Evolutionary conservation across 2,113 vertebrate genomes (phyloP).

Genomic region (Petromus typicus): DNA sequence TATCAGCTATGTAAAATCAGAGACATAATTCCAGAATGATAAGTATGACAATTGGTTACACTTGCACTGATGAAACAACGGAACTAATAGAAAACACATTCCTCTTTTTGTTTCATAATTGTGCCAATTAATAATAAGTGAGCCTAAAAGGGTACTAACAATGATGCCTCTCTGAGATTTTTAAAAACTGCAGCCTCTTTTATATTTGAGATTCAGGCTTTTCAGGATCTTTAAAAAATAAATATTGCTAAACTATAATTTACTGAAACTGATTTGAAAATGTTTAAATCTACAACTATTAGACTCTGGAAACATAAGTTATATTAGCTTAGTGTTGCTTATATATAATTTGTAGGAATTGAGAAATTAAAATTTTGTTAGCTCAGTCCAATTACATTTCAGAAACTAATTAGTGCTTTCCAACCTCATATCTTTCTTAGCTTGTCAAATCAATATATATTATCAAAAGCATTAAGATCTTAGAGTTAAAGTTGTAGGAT

Average conservation of each 20-base stretch:
- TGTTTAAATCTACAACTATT: background rate
- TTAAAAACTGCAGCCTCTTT: background rate
- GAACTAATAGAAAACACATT: constrained; percentile 55
- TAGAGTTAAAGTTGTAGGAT: constrained; percentile 22
- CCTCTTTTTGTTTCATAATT: constrained; percentile 60
- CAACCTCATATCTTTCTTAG: constrained; percentile 29
- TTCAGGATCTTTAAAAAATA: background rate
- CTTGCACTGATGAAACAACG: constrained; percentile 62
- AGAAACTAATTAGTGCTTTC: constrained; percentile 43
- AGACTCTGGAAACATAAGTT: background rate
- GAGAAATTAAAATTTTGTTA: constrained; percentile 2
- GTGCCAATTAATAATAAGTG: constrained; percentile 68
- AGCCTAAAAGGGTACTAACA: constrained; percentile 8
- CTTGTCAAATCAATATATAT: background rate
- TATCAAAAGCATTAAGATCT: constrained; percentile 22
- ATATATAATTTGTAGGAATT: background rate
- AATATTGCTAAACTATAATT: constrained; percentile 24
- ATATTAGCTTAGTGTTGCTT: background rate
- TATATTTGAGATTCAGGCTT: background rate
- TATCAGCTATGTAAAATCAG: constrained; percentile 66
- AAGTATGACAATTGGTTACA: constrained; percentile 39
- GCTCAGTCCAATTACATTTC: background rate
- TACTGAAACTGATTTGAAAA: constrained; percentile 34
- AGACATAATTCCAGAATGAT: constrained; percentile 58
- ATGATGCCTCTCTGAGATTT: constrained; percentile 8